Conservation (phyloP, 1,140 invertebrate species). For the Portunus trituberculatus region DNA sequence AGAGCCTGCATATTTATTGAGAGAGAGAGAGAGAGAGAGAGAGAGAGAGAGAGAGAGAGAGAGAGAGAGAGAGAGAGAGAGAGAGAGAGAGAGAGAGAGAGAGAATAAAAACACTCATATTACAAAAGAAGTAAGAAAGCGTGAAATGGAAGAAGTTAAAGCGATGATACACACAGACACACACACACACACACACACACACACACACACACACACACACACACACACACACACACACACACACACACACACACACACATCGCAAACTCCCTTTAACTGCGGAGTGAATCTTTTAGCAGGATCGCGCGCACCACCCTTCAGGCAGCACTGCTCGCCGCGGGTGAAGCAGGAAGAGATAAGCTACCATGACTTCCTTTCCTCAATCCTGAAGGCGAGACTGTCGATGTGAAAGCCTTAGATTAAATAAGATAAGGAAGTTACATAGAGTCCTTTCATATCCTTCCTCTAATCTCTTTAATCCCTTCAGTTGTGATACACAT, state of each 20-base stretch:
- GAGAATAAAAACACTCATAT: not conserved
- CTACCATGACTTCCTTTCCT: too few species aligned
- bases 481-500: too few species aligned
- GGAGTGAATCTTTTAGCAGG: not conserved
- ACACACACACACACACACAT: not conserved
- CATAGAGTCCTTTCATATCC: too few species aligned
- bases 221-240: not conserved
- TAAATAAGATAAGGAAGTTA: too few species aligned
- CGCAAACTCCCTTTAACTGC: constrained; percentile 13
- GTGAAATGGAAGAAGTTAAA: not conserved
- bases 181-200: constrained; percentile 52
- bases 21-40: constrained; percentile 16
- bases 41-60: constrained; percentile 52
- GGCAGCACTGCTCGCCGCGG: too few species aligned
- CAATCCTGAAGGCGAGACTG: too few species aligned
- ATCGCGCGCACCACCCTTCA: too few species aligned
- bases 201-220: constrained; percentile 52
- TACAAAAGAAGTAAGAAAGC: not conserved
- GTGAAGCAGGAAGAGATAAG: too few species aligned
- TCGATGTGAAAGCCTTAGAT: too few species aligned
- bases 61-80: constrained; percentile 52
- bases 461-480: too few species aligned
- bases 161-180: constrained; percentile 38
- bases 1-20: too few species aligned
- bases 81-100: constrained; percentile 50